Percentiles rank a stretch among this genome's conserved stretches.
phyloP scores from a whole-genome alignment of 2,888 invertebrate genomes.

The Himalopsyche tibetana region DNA sequence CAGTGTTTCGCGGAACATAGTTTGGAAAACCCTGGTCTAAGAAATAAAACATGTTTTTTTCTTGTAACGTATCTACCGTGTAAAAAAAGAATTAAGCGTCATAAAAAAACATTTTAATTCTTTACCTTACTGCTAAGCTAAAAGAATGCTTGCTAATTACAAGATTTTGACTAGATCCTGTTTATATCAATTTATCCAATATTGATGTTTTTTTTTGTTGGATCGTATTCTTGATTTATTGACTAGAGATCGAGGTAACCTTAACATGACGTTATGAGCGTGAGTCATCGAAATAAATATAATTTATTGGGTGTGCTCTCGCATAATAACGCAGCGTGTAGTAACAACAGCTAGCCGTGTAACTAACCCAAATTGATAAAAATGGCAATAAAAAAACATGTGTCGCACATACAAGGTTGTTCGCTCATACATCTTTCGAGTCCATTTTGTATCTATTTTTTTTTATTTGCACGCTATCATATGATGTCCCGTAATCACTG shows the following conservation, averaged over 20 bases:
- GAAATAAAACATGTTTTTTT: too few species aligned
- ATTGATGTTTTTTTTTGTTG: too few species aligned
- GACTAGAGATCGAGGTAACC: background rate
- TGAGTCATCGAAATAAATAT: slow-evolving; percentile 1
- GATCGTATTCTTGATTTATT: background rate
- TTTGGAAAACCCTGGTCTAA: too few species aligned
- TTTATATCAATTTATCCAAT: too few species aligned
- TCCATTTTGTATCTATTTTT: background rate
- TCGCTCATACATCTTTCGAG: background rate
- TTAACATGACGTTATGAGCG: background rate
- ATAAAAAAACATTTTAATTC: too few species aligned
- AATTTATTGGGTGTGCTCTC: slow-evolving; percentile 22
- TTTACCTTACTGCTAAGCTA: too few species aligned
- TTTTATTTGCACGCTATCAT: background rate
- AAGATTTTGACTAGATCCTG: too few species aligned
- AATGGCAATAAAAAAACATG: slow-evolving; percentile 34
- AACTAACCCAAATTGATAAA: slow-evolving; percentile 34
- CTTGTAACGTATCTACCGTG: too few species aligned
- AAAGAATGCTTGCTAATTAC: too few species aligned
- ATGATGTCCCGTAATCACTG: too few species aligned
- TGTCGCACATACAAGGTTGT: slow-evolving; percentile 15
- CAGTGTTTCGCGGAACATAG: too few species aligned
- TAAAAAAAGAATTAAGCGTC: too few species aligned
- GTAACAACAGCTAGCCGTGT: slow-evolving; percentile 15
- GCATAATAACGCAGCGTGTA: background rate